Conservation (phyloP, 2,797 vertebrate species). For the Cichlasoma orientale region DNA sequence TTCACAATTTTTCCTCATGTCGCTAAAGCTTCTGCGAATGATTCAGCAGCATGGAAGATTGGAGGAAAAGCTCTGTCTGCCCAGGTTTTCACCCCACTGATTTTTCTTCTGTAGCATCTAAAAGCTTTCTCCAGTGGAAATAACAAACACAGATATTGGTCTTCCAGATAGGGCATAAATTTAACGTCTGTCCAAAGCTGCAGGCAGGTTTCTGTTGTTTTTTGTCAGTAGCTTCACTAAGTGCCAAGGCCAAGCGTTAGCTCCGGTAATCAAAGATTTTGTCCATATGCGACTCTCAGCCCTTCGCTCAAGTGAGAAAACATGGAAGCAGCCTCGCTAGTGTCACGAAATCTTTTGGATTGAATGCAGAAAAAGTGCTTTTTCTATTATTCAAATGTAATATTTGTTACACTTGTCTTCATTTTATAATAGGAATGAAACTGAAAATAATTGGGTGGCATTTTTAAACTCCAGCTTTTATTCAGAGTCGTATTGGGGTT, state of each 20-base stretch:
- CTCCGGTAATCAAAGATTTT: slow-evolving; percentile 32
- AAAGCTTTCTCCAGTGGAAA: slow-evolving; percentile 27
- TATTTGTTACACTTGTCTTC: not conserved
- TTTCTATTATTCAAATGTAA: slow-evolving; percentile 20
- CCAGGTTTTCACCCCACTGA: slow-evolving; percentile 1
- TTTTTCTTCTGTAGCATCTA: slow-evolving; percentile 22
- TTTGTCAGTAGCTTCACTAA: slow-evolving; percentile 25
- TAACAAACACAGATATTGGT: slow-evolving; percentile 33
- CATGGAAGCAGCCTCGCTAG: slow-evolving; percentile 12
- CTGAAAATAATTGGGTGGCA: slow-evolving; percentile 33
- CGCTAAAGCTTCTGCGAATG: slow-evolving; percentile 3
- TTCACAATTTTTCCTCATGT: slow-evolving; percentile 7
- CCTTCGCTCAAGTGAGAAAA: slow-evolving; percentile 16
- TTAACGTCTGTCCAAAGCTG: slow-evolving; percentile 27
- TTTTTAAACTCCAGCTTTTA: not conserved
- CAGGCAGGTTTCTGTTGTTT: slow-evolving; percentile 29
- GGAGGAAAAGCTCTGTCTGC: slow-evolving; percentile 19
- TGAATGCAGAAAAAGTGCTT: slow-evolving; percentile 19
- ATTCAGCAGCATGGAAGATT: slow-evolving; percentile 20
- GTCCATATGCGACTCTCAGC: slow-evolving; percentile 38
- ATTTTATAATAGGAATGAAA: slow-evolving; percentile 29
- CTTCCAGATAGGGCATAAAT: slow-evolving; percentile 26
- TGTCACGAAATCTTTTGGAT: slow-evolving; percentile 19
- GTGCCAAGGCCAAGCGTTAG: slow-evolving; percentile 31
- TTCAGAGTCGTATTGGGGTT: not conserved